Conservation (phyloP, 2,888 invertebrate genomes). For the Anodontia alba region DNA sequence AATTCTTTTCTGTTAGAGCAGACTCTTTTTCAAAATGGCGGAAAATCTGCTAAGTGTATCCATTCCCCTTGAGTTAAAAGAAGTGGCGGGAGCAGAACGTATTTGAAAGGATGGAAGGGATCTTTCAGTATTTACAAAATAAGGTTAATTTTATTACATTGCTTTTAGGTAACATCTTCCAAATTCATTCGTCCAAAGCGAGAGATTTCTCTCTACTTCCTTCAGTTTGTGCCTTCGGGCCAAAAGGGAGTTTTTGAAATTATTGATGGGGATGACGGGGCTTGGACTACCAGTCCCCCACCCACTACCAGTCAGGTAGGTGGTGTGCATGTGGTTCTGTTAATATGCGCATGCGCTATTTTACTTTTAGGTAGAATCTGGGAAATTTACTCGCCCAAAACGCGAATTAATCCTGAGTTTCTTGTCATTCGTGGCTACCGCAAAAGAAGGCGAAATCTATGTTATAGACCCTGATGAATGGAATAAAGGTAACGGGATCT, state of each 20-base stretch:
- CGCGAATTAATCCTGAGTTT: slow-evolving; percentile 44
- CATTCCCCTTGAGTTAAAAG: too few relatives aligned
- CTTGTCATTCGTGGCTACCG: slow-evolving; percentile 36
- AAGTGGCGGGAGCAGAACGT: too few relatives aligned
- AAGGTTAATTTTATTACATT: too few relatives aligned
- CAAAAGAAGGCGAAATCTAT: slow-evolving; percentile 21
- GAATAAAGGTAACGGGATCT: slow-evolving; percentile 20
- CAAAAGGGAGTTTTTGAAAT: slow-evolving; percentile 28
- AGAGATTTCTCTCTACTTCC: slow-evolving; percentile 41
- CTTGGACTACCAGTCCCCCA: slow-evolving; percentile 20
- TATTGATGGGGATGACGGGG: slow-evolving; percentile 11
- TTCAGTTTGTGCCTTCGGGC: slow-evolving; percentile 35
- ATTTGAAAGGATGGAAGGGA: too few relatives aligned
- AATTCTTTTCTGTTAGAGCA: too few relatives aligned
- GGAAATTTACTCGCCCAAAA: slow-evolving; percentile 25
- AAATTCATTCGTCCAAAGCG: slow-evolving; percentile 26
- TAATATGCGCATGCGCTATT: slow-evolving; percentile 2
- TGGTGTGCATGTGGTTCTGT: neutral
- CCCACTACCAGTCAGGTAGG: slow-evolving; percentile 14
- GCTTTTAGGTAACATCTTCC: slow-evolving; percentile 39
- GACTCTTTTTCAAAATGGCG: too few relatives aligned
- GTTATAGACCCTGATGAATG: slow-evolving; percentile 24
- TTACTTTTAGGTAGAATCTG: slow-evolving; percentile 43
- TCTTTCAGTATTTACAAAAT: too few relatives aligned
- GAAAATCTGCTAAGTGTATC: too few relatives aligned